A percentile compares a stretch with the other conserved stretches of the same genome.
These are phyloP conservation scores for Nycticebus coucang DNA, from an alignment of 2,113 vertebrate genomes.

Conservation along the genomic window DNA sequence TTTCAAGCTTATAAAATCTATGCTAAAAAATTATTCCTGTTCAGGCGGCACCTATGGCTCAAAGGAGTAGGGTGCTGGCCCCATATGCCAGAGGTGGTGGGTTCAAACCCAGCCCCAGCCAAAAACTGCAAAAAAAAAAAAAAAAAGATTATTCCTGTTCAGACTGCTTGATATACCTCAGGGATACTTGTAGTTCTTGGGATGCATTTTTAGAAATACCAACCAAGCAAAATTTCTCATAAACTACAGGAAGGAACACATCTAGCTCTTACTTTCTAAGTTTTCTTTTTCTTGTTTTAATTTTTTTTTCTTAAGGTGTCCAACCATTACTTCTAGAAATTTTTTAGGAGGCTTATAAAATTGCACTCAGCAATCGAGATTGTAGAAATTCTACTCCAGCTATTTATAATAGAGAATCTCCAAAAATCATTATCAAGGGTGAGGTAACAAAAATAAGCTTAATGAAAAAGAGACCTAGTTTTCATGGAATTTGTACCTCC, in stretches of 20 bases:
- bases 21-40: neutral
- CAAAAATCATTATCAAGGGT: neutral
- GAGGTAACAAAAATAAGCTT: neutral
- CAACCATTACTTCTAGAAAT: neutral
- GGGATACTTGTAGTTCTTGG: neutral
- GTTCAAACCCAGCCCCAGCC: too few species aligned
- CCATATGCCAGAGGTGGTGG: too few species aligned
- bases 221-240: neutral
- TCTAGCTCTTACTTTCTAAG: neutral
- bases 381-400: neutral
- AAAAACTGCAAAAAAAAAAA: too few species aligned
- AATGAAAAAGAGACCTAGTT: neutral
- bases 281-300: neutral
- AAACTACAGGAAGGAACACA: neutral
- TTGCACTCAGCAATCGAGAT: neutral
- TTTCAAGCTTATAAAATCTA: neutral
- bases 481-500: neutral
- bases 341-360: neutral
- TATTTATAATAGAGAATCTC: neutral
- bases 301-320: neutral
- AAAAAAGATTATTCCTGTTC: neutral
- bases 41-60: neutral
- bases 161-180: neutral
- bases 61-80: too few species aligned
- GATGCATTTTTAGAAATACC: neutral